Base-by-base conservation (phyloP, 2,888 invertebrate species). In the Caprella mutica region DNA sequence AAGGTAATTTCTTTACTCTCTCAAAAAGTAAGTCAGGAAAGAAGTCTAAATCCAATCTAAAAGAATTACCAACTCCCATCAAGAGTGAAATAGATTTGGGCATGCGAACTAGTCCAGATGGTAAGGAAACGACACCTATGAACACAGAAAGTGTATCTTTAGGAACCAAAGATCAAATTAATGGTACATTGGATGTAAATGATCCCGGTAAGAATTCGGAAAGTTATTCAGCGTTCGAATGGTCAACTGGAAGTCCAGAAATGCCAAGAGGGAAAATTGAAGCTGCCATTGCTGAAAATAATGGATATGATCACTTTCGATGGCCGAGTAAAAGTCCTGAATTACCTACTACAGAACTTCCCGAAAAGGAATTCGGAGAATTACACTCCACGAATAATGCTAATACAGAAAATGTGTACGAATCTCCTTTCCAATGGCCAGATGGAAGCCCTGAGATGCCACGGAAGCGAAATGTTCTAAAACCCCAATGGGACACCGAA, bases 1-100 rank as follows among this genome's bases (percentile, higher is more conserved):
- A 64, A 26, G 64, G 64, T 5, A 46, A 56, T 26, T 60, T 64
- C 52, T 64, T 64, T 55, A 58, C 64, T 17, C 52, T 64, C 23
- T 46, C 59, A 9, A 64, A 64, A 43, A 60, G 59, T 5, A 56
- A 59, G 29, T 63, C 63, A 3, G 33, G 57, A 21, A 63, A 59
- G 42, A 55, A 55, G 17, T 64, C 64, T 2, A 53, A 53, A 24
- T 64, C 64, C n/a, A n/a, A n/a, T n/a, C n/a, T n/a, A n/a, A n/a
- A n/a, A n/a, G n/a, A n/a, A n/a, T n/a, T n/a, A n/a, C n/a, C n/a
- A n/a, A n/a, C n/a, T n/a, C 21, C 42, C 9, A 26, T 27, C 27
- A 46, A 46, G 9, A 19, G 23, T 9, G 6, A 35, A 17, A 23
- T 52, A 29, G 51, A 59, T 19, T 30, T 60, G 5, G 60, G 60